Conservation (phyloP, 2,797 vertebrate species). For the Limosa lapponica region DNA sequence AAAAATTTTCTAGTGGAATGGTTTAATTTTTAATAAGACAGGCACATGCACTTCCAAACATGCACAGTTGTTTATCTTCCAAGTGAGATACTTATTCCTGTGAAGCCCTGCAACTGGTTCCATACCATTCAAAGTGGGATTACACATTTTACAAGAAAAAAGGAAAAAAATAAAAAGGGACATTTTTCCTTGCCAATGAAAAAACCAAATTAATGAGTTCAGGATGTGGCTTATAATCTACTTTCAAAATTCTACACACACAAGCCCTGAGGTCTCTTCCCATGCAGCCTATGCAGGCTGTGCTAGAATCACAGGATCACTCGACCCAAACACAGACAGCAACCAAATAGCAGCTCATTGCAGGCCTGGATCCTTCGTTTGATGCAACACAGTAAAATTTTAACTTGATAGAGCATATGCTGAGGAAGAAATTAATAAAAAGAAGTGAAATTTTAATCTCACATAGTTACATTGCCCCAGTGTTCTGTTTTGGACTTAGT, state of each 20-base stretch:
- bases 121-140: neutral
- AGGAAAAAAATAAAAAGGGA: neutral
- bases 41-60: neutral
- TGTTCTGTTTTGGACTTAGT: neutral
- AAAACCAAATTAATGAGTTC: neutral
- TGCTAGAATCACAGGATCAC: neutral
- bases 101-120: neutral
- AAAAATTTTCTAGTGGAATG: neutral
- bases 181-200: neutral
- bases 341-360: rapidly evolving
- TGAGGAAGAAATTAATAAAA: neutral
- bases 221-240: neutral
- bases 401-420: rapidly evolving
- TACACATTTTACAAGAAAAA: neutral
- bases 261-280: neutral
- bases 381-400: neutral
- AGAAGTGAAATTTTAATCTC: neutral
- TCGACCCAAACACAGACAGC: rapidly evolving
- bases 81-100: neutral
- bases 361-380: neutral
- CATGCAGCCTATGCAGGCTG: neutral
- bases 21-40: neutral
- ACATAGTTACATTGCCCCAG: neutral
- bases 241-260: neutral
- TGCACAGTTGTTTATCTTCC: neutral